Conservation (phyloP, 2,113 vertebrate genomes). For the Lanius ludovicianus region DNA sequence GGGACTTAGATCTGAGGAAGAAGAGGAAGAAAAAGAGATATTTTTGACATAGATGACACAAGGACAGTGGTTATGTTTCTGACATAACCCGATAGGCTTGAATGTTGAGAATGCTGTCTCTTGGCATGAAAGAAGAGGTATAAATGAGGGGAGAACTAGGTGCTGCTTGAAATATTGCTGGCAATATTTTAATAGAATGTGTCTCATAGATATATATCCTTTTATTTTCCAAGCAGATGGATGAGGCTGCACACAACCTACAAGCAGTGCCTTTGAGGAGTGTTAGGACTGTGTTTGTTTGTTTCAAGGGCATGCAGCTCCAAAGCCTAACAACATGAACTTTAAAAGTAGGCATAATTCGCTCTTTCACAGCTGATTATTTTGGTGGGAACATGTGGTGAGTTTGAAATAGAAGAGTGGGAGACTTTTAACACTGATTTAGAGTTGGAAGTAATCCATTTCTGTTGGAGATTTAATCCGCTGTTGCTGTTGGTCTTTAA, state of each 20-base stretch:
- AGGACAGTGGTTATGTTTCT: not conserved
- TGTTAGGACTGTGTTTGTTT: not conserved
- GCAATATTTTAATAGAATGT: not conserved
- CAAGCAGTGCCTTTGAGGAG: not conserved
- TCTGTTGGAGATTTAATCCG: not conserved
- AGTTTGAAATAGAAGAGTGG: constrained; percentile 7
- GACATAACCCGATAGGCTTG: not conserved
- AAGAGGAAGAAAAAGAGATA: not conserved
- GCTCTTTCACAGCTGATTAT: not conserved
- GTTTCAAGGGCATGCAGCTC: not conserved
- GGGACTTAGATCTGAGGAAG: not conserved
- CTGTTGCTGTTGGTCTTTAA: not conserved
- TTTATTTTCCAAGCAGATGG: not conserved
- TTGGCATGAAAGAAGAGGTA: not conserved
- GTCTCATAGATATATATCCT: not conserved
- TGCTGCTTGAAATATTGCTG: not conserved
- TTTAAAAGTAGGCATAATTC: not conserved
- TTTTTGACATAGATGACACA: not conserved
- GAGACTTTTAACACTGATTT: not conserved
- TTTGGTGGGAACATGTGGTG: not conserved
- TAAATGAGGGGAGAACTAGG: not conserved
- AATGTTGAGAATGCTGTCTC: not conserved
- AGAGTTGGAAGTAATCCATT: not conserved
- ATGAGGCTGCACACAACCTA: not conserved
- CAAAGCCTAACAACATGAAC: not conserved